These are phyloP conservation scores for Troides helena DNA, from an alignment of 2,888 invertebrate genomes.

Conservation along the genomic window DNA sequence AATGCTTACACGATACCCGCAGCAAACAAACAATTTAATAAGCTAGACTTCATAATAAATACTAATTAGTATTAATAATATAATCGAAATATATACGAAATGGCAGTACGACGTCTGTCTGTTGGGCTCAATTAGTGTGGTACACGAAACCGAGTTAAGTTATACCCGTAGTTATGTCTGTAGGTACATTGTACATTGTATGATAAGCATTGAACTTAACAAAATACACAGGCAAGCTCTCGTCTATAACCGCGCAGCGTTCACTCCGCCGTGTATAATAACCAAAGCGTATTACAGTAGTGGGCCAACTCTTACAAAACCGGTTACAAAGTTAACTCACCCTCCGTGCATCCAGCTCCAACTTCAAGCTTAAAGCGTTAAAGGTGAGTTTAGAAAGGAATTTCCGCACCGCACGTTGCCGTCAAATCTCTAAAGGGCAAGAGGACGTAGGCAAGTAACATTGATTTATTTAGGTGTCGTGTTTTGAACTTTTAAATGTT, in stretches of 20 bases:
- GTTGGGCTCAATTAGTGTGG: too few relatives aligned
- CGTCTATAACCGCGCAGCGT: background rate
- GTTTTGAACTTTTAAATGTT: slow-evolving; percentile 31
- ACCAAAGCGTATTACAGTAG: slow-evolving; percentile 28
- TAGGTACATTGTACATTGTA: too few relatives aligned
- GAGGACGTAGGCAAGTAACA: slow-evolving; percentile 36
- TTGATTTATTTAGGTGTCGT: slow-evolving; percentile 39
- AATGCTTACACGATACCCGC: too few relatives aligned
- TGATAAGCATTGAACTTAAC: too few relatives aligned
- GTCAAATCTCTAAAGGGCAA: slow-evolving; percentile 40
- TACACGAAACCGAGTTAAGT: too few relatives aligned
- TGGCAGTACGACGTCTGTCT: too few relatives aligned
- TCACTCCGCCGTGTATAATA: slow-evolving; percentile 1
- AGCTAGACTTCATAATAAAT: too few relatives aligned
- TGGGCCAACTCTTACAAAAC: slow-evolving; percentile 27
- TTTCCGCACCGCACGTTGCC: background rate
- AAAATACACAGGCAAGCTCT: background rate
- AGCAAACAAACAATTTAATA: too few relatives aligned
- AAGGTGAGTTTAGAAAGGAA: slow-evolving; percentile 5
- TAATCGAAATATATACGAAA: too few relatives aligned
- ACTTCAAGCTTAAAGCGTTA: background rate
- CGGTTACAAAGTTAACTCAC: slow-evolving; percentile 18
- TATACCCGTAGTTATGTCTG: too few relatives aligned
- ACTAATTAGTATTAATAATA: too few relatives aligned
- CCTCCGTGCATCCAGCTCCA: slow-evolving; percentile 2